Conservation (phyloP, 2,113 vertebrate species). For the Pseudorectes ferrugineus region DNA sequence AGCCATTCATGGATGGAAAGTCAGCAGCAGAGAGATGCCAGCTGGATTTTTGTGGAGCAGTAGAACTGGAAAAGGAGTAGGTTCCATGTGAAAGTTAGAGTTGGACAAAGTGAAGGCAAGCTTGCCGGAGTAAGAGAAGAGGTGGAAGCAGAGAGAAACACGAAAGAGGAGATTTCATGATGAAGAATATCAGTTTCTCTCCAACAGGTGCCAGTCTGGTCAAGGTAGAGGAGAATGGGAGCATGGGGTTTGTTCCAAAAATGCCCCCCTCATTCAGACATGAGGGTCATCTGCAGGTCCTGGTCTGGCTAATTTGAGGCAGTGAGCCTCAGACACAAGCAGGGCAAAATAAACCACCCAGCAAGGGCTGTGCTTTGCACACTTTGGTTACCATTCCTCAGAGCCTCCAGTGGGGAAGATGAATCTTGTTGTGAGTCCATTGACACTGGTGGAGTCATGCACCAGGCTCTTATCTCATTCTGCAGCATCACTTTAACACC, state of each 20-base stretch:
- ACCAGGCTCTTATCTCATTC: neutral
- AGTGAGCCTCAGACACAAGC: neutral
- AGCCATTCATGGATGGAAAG: neutral
- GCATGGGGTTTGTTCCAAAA: neutral
- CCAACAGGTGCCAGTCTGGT: neutral
- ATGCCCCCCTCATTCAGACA: neutral
- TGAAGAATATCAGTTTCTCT: neutral
- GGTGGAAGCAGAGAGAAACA: neutral
- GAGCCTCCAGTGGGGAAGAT: neutral
- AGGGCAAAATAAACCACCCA: neutral
- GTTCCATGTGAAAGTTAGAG: neutral
- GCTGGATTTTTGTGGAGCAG: neutral
- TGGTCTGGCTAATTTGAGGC: neutral
- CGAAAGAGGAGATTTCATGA: neutral
- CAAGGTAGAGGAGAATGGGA: neutral
- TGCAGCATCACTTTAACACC: neutral
- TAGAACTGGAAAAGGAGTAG: neutral
- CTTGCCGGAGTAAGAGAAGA: neutral
- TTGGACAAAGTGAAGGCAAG: neutral
- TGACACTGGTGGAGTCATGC: neutral
- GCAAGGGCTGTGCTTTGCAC: neutral
- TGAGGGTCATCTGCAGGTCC: neutral
- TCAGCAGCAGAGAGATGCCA: neutral
- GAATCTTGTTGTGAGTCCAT: fast-evolving
- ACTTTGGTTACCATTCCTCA: neutral